phyloP scores from a whole-genome alignment of 1,140 invertebrate species.

The Pachyrhynchus sulphureomaculatus region DNA sequence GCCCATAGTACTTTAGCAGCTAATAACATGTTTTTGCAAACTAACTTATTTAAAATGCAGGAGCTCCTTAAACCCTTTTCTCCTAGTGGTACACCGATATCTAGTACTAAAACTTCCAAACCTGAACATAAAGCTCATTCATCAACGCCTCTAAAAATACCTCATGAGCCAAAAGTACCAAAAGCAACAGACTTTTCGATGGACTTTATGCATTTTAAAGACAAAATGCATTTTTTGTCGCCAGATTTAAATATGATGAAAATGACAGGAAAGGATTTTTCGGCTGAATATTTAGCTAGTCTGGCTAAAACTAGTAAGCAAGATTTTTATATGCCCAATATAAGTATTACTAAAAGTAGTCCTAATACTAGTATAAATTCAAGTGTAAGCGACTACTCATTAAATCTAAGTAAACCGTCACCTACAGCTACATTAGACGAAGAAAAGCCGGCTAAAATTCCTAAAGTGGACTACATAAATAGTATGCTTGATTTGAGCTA shows the following conservation, averaged over 20 bases:
- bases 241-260: constrained; percentile 54
- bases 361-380: constrained; percentile 4
- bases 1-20: constrained; percentile 67
- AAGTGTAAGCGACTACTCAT: constrained; percentile 30
- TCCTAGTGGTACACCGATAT: constrained; percentile 45
- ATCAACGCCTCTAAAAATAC: constrained; percentile 50
- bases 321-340: constrained; percentile 40
- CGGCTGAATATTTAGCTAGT: constrained; percentile 50
- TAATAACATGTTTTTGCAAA: constrained; percentile 67
- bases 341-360: constrained; percentile 30
- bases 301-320: constrained; percentile 49
- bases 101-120: constrained; percentile 31
- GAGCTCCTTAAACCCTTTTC: constrained; percentile 56
- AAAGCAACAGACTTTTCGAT: constrained; percentile 46
- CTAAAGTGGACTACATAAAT: constrained; percentile 32
- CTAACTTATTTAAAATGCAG: constrained; percentile 57
- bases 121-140: constrained; percentile 46
- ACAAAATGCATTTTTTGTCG: constrained; percentile 50
- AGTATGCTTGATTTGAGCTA: constrained; percentile 41
- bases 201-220: constrained; percentile 44
- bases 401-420: constrained; percentile 40
- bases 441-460: constrained; percentile 37
- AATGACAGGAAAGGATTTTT: constrained; percentile 44
- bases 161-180: constrained; percentile 39
- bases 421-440: constrained; percentile 13